Base-by-base conservation (phyloP, 2,888 invertebrate species). In the Meiosimyza decipiens region DNA sequence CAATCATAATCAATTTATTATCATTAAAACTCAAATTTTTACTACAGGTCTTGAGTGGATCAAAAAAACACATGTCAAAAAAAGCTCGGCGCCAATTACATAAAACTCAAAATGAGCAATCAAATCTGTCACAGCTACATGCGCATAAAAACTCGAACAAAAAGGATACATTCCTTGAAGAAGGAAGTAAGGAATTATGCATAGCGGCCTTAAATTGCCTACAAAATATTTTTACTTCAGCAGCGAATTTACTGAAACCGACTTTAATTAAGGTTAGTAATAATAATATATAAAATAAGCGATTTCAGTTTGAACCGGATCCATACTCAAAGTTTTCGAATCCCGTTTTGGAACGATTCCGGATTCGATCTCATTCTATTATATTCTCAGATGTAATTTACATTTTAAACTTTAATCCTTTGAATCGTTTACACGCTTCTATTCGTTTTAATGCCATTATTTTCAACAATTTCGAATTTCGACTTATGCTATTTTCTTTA, bases 21-120 rank as follows among this genome's bases (percentile, higher is more conserved):
- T 49, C 5, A 33, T 33, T 6, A 15, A 51, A 18, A 7, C 49
- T 16, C 18, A 28, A 7, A 22, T 3, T 52, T n/a, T 64, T 68
- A 64, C 54, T 77, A 22, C 33, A 82, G 79, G 82, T 83, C 63
- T 74, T 81, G 12, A 78, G 79, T 18, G 84, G 83, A 13, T 76
- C 81, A 5, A 80, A 79, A 18, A 84, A 83, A 60, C 79, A 83
- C 69, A 80, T 84, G 79, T 82, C 84, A 0, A 84, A 85, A 71
- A 85, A 83, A 73, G 82, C 83, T 6, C 78, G 82, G n/a, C 79
- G 81, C 13, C 80, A 81, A 69, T 70, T 84, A 15, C 80, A 83
- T n/a, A 83, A 82, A 70, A 78, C 81, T 0, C 82, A 84, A 77
- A 81, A 84, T 74, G 82, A 83, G 15, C 77, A 80, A 66, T 80